phyloP scores from a whole-genome alignment of 2,113 vertebrate genomes.

The Blennius ocellaris region DNA sequence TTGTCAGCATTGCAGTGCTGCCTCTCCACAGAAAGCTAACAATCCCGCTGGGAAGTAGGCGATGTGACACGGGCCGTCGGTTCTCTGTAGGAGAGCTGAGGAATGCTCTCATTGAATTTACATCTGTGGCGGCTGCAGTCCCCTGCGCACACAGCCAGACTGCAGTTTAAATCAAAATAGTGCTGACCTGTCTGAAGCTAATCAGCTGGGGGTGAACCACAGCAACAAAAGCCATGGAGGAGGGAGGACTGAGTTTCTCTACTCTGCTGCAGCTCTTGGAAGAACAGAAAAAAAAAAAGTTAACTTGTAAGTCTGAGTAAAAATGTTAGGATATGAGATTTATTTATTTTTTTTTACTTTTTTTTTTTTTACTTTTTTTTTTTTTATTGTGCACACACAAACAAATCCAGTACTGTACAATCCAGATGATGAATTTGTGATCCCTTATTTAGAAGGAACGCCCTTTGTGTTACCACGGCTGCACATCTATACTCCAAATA shows the following conservation, averaged over 20 bases:
- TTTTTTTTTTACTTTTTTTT: no score
- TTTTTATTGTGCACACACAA: no score
- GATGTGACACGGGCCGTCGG: not conserved
- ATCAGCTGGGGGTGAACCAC: not conserved
- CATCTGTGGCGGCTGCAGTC: not conserved
- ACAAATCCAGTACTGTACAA: no score
- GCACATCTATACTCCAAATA: not conserved
- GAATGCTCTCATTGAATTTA: conserved; percentile 1
- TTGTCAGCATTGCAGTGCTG: not conserved
- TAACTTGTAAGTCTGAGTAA: no score
- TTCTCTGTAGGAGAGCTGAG: not conserved
- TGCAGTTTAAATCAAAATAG: conserved; percentile 32
- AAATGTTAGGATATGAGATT: no score
- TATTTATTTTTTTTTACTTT: no score
- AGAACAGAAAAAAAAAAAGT: no score
- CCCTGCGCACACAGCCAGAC: conserved; percentile 10
- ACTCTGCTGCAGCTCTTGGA: conserved; percentile 25
- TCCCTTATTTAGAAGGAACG: not conserved
- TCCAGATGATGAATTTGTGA: not conserved
- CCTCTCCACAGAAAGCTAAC: not conserved
- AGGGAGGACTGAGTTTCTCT: conserved; percentile 12
- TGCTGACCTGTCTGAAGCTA: conserved; percentile 14
- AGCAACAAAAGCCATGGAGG: not conserved
- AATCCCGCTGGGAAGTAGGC: conserved; percentile 1
- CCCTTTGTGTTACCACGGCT: not conserved